Evolutionary conservation across 2,888 invertebrate genomes (phyloP).

Genomic region (Drosophila mayaguana): DNA sequence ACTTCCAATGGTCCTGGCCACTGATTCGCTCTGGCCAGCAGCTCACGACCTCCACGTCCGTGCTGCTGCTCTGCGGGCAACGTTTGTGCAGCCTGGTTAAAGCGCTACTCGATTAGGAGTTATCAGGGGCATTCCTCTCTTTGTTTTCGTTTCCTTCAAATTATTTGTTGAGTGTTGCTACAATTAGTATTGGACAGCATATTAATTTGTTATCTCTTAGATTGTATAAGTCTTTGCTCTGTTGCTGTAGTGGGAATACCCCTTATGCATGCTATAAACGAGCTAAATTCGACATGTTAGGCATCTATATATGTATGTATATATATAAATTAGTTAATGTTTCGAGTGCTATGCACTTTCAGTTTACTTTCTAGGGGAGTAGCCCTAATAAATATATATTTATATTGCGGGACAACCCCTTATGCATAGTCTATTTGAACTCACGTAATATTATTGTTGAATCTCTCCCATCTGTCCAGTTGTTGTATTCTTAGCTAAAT

Average conservation of each 20-base stretch:
- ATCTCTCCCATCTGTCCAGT: not conserved
- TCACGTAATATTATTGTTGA: not conserved
- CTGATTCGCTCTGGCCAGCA: slow-evolving; percentile 40
- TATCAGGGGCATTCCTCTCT: not conserved
- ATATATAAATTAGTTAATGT: not conserved
- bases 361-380: not conserved
- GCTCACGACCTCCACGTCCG: slow-evolving; percentile 11
- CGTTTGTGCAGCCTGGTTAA: slow-evolving; percentile 66
- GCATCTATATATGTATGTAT: too few relatives aligned
- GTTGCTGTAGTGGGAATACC: not conserved
- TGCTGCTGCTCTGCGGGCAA: slow-evolving; percentile 68
- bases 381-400: not conserved
- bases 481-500: not conserved
- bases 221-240: not conserved
- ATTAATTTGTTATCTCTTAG: not conserved
- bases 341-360: not conserved
- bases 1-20: slow-evolving; percentile 73
- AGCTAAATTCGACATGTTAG: not conserved
- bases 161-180: not conserved
- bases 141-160: not conserved
- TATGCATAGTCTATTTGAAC: not conserved
- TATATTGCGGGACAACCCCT: not conserved
- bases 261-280: not conserved
- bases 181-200: not conserved
- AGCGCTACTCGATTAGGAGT: slow-evolving; percentile 43